These are phyloP conservation scores for Sipha maydis DNA, from an alignment of 2,888 invertebrate genomes.

Conservation along the genomic window DNA sequence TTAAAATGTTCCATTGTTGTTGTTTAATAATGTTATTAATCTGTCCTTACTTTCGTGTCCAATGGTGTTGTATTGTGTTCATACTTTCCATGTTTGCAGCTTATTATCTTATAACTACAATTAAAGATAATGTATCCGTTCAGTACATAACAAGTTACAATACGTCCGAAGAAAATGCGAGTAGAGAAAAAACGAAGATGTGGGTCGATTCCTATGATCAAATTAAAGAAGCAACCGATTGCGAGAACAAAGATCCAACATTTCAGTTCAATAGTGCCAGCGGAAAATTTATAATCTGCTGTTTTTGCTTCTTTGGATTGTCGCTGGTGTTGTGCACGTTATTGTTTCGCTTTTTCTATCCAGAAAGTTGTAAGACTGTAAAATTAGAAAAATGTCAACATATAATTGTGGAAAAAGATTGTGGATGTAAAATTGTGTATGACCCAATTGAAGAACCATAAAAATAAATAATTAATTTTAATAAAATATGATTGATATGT, in stretches of 20 bases:
- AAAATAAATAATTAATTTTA: too few species aligned
- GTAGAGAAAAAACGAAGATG: neutral
- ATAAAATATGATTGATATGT: too few species aligned
- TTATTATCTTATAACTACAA: too few species aligned
- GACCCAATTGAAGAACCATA: too few species aligned
- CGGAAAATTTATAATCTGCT: neutral
- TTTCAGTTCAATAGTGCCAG: neutral
- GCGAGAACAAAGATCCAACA: neutral
- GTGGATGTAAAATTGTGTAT: too few species aligned
- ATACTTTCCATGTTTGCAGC: too few species aligned
- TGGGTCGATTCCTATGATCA: neutral
- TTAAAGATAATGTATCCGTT: too few species aligned
- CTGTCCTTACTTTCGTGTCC: neutral
- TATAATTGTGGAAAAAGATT: neutral
- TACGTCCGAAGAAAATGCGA: neutral
- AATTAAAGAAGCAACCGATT: neutral
- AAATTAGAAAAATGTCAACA: neutral
- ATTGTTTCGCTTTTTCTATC: neutral
- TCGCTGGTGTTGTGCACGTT: neutral
- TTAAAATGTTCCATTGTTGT: neutral
- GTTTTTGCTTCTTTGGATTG: neutral
- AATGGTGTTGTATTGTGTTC: too few species aligned
- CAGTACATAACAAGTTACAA: neutral
- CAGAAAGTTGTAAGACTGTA: neutral
- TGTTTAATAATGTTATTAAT: neutral